These are phyloP conservation scores for Parapsyche elsis DNA, from an alignment of 1,140 invertebrate genomes.

Conservation along the genomic window DNA sequence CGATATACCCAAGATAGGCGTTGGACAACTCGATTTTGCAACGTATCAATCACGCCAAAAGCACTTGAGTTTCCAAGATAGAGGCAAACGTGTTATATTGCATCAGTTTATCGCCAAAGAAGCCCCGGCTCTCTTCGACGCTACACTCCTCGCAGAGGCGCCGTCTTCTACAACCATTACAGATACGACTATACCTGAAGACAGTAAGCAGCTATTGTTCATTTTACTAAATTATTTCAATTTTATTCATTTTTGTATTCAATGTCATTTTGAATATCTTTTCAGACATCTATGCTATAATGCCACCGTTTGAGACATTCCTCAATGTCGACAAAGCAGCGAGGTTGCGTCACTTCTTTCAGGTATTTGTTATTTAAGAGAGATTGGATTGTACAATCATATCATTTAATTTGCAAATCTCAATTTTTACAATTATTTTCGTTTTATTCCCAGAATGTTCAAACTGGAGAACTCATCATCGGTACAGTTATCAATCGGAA, in stretches of 20 bases:
- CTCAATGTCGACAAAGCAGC: constrained; percentile 77
- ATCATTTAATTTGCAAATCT: not conserved
- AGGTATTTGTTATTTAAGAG: constrained; percentile 67
- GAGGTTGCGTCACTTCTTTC: constrained; percentile 80
- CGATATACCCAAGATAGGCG: constrained; percentile 74
- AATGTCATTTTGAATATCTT: constrained; percentile 57
- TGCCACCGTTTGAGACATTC: constrained; percentile 89
- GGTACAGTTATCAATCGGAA: constrained; percentile 78
- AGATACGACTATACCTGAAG: constrained; percentile 63
- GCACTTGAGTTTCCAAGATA: constrained; percentile 80
- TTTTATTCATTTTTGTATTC: constrained; percentile 2
- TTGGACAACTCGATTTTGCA: constrained; percentile 76
- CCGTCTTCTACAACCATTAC: constrained; percentile 62
- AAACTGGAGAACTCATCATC: constrained; percentile 85
- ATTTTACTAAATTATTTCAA: not conserved
- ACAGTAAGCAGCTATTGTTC: constrained; percentile 60
- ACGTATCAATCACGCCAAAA: constrained; percentile 83
- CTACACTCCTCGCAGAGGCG: constrained; percentile 68
- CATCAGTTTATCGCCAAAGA: constrained; percentile 87
- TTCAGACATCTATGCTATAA: constrained; percentile 82
- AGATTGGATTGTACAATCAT: not conserved
- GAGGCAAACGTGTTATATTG: constrained; percentile 82
- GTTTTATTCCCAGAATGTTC: constrained; percentile 73
- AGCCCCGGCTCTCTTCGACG: constrained; percentile 75
- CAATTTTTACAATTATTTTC: not conserved